Base-by-base conservation (phyloP, 2,888 invertebrate genomes). In the Lamellibrachia columna region DNA sequence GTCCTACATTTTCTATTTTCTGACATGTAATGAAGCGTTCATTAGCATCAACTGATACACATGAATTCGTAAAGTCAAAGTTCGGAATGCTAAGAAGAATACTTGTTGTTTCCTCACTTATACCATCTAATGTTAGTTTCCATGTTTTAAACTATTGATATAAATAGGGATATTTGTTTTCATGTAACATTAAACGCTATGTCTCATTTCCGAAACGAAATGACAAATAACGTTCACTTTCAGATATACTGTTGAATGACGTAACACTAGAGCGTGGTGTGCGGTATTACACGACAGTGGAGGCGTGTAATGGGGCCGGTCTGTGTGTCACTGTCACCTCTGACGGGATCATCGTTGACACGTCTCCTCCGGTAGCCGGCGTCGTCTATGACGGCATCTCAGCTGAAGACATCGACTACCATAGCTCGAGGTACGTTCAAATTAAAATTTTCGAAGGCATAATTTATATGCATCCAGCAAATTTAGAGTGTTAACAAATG, bases 311-410 rank as follows among this genome's bases (percentile, higher is more conserved):
- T 53, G 91, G 91, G 40, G 91, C 91, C 53, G 91, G 91, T 52
- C 91, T 91, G 40, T 53, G 91, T 52, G 91, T 53, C 4, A 28
- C 91, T 7, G 91, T 91, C 11, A 52, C 91, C 15, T 91, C 91
- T 91, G 91, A 52, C 91, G 91, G 91, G 91, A 40, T 53, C 53
- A 52, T 91, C 52, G 91, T n/a, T 53, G 91, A 91, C 91, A 91
- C 91, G 91, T 91, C 91, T 15, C 91, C 91, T 15, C 91, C 91
- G 40, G 11, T 91, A 52, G 53, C 15, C 28, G 91, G 53, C 7
- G 91, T 53, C 7, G 91, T 91, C 3, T 75, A 22, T 6, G 75
- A 75, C 75, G 22, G 22, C 75, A 75, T 75, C 22, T 11, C 75
- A 6, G 22, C 75, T 22, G 75, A 75, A 75, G 75, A 75, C 75